These are phyloP conservation scores for Moxostoma hubbsi DNA, from an alignment of 2,797 vertebrate species.

Conservation along the genomic window DNA sequence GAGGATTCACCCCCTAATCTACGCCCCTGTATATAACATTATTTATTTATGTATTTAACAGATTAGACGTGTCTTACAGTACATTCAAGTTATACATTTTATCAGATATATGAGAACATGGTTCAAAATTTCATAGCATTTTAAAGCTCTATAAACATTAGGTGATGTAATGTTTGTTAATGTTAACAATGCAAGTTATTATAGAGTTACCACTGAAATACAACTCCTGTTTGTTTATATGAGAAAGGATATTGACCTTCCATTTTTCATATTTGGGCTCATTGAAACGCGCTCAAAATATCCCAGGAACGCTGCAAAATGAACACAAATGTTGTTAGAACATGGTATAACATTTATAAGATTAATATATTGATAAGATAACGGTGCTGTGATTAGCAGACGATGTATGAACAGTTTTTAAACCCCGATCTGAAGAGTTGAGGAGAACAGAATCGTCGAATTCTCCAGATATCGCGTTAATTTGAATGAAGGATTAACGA, in stretches of 20 bases:
- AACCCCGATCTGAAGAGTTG: not conserved
- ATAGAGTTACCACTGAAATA: not conserved
- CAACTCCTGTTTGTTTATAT: not conserved
- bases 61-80: no score
- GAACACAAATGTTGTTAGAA: not conserved
- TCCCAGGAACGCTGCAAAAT: not conserved
- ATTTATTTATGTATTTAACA: no score
- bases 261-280: not conserved
- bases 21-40: no score
- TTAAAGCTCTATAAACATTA: no score
- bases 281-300: not conserved
- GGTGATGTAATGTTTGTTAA: no score
- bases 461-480: not conserved
- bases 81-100: no score
- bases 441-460: not conserved
- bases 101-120: no score
- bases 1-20: no score
- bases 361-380: no score
- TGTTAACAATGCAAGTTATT: not conserved
- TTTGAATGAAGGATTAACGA: not conserved
- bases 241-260: constrained; percentile 5
- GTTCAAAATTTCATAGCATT: no score
- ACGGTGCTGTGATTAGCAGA: no score
- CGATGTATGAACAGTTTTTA: not conserved
- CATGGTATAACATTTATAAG: not conserved